phyloP scores from a whole-genome alignment of 2,797 vertebrate genomes.

The Apogon talboti region DNA sequence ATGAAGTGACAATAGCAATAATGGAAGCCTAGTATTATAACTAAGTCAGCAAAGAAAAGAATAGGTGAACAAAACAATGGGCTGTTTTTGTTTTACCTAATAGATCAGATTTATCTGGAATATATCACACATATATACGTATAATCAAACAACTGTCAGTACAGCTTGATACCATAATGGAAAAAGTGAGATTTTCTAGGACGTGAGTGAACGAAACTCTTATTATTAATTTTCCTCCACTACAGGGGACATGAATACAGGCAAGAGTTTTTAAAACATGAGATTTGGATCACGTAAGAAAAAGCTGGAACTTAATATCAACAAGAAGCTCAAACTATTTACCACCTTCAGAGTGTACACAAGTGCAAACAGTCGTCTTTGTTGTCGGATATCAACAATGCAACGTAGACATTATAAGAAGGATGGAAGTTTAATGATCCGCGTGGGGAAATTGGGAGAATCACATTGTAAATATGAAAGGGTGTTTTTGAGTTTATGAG shows the following conservation, averaged over 20 bases:
- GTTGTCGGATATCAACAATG: constrained; percentile 49
- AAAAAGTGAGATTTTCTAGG: constrained; percentile 3
- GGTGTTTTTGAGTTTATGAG: constrained; percentile 69
- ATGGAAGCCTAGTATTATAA: too few species aligned
- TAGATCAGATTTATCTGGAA: constrained; percentile 7
- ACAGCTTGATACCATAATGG: neutral
- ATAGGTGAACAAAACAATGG: too few species aligned
- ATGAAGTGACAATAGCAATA: too few species aligned
- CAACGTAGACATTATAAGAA: constrained; percentile 44
- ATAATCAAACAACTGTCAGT: neutral
- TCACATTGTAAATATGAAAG: constrained; percentile 60
- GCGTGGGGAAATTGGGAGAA: constrained; percentile 41
- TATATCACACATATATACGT: neutral
- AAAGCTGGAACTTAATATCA: constrained; percentile 43
- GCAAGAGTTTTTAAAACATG: constrained; percentile 26
- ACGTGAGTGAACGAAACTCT: constrained; percentile 16
- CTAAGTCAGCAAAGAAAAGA: too few species aligned
- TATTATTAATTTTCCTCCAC: constrained; percentile 23
- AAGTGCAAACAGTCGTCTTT: constrained; percentile 49
- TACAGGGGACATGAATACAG: constrained; percentile 5
- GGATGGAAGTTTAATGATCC: constrained; percentile 66
- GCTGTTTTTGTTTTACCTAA: neutral
- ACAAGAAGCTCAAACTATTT: constrained; percentile 38
- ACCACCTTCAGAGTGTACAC: constrained; percentile 47
- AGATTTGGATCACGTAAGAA: constrained; percentile 34